These are phyloP conservation scores for Apotomis betuletana DNA, from an alignment of 2,888 invertebrate species.

Conservation along the genomic window DNA sequence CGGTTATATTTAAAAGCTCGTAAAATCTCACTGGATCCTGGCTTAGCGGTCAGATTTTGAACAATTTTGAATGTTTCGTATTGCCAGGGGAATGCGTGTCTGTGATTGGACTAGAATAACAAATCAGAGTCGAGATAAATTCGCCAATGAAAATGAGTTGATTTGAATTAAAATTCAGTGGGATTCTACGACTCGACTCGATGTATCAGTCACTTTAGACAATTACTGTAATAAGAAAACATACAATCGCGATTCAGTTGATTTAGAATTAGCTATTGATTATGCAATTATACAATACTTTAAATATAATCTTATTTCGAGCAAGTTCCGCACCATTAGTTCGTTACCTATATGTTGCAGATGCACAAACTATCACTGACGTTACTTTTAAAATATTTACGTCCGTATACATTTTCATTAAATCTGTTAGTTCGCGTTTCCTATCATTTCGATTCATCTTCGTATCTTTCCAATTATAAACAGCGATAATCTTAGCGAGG, in stretches of 20 bases:
- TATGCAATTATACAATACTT: slow-evolving; percentile 26
- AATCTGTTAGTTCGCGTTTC: slow-evolving; percentile 13
- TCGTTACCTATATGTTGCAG: slow-evolving; percentile 27
- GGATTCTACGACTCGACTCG: slow-evolving; percentile 2
- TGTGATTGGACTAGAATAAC: neutral
- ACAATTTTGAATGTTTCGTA: neutral
- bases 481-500: slow-evolving; percentile 29
- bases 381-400: slow-evolving; percentile 24
- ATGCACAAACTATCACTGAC: slow-evolving; percentile 38
- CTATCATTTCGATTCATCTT: slow-evolving; percentile 24
- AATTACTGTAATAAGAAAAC: slow-evolving; percentile 21
- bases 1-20: neutral
- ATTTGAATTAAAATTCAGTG: neutral
- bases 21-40: slow-evolving; percentile 10
- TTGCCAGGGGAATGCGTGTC: neutral
- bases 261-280: slow-evolving; percentile 15
- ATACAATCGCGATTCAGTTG: slow-evolving; percentile 28
- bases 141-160: neutral
- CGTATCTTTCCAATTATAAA: slow-evolving; percentile 19
- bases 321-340: slow-evolving; percentile 33
- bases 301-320: slow-evolving; percentile 35
- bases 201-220: slow-evolving; percentile 16
- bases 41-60: neutral
- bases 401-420: slow-evolving; percentile 15
- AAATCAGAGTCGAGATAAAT: neutral